A percentile compares a stretch with the other conserved stretches of the same genome.
Conservation (phyloP, 1,140 invertebrate genomes). For the Pogonus chalceus region DNA sequence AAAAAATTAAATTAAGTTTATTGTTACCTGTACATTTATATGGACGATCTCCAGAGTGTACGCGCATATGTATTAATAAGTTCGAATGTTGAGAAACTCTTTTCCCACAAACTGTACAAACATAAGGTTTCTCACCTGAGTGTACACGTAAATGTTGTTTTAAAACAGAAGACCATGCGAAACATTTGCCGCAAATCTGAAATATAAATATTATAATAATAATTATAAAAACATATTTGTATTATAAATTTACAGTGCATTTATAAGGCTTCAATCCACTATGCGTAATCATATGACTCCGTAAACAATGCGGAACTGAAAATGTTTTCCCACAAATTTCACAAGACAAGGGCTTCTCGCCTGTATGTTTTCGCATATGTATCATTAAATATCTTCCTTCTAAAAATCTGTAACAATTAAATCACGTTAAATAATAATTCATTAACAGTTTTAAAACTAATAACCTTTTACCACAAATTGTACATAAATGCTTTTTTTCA, state of each 20-base stretch:
- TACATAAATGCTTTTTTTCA: constrained; percentile 3
- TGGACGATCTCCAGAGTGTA: neutral
- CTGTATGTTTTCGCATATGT: constrained; percentile 72
- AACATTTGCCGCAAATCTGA: neutral
- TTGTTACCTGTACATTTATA: too few species aligned
- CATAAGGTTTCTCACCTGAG: neutral
- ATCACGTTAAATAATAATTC: neutral
- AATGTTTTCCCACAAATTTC: constrained; percentile 69
- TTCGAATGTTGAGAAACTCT: neutral
- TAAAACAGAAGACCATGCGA: neutral
- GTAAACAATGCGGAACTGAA: constrained; percentile 38
- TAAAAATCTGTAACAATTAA: neutral
- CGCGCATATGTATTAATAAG: neutral
- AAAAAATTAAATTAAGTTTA: too few species aligned
- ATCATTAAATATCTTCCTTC: constrained; percentile 35
- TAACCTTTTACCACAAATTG: constrained; percentile 1
- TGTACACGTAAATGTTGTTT: neutral
- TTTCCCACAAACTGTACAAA: neutral
- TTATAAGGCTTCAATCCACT: constrained; percentile 87
- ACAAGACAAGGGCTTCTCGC: constrained; percentile 65
- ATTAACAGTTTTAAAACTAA: neutral
- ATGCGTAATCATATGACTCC: constrained; percentile 81
- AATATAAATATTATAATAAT: constrained; percentile 10
- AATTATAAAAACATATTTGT: neutral
- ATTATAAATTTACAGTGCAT: constrained; percentile 62